These are phyloP conservation scores for Isaurus tuberculatus DNA, from an alignment of 92 coral and sea anemone species.

Conservation along the genomic window DNA sequence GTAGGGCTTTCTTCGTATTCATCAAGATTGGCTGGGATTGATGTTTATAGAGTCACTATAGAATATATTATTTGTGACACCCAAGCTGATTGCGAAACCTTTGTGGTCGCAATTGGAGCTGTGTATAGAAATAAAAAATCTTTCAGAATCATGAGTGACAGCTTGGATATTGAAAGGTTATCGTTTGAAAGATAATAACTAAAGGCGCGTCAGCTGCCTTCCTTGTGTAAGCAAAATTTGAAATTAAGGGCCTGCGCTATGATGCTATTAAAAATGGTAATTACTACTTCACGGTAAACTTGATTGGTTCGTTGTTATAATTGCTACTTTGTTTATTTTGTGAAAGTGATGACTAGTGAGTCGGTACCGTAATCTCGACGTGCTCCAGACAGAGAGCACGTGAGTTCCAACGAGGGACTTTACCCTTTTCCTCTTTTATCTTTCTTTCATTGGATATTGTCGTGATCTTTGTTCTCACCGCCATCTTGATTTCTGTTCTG, in stretches of 20 bases:
- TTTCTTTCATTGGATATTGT: not conserved
- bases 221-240: not conserved
- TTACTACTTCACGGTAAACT: not conserved
- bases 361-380: not conserved
- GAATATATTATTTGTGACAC: no score
- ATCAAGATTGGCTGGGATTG: not conserved
- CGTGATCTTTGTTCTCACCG: constrained; percentile 23
- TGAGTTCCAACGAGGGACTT: constrained; percentile 12
- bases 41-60: not conserved
- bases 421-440: not conserved
- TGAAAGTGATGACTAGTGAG: constrained; percentile 26
- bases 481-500: not conserved
- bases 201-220: not conserved
- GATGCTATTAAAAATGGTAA: not conserved
- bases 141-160: no score
- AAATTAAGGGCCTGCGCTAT: not conserved
- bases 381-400: not conserved
- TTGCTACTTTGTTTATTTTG: not conserved
- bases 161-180: not conserved
- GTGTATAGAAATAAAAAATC: not conserved
- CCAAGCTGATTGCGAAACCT: no score
- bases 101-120: not conserved
- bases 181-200: not conserved
- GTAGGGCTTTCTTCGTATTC: not conserved
- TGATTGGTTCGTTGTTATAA: not conserved